Percentiles rank a stretch among this genome's conserved stretches.
phyloP scores from a whole-genome alignment of 2,797 vertebrate genomes.

The Novumbra hubbsi region DNA sequence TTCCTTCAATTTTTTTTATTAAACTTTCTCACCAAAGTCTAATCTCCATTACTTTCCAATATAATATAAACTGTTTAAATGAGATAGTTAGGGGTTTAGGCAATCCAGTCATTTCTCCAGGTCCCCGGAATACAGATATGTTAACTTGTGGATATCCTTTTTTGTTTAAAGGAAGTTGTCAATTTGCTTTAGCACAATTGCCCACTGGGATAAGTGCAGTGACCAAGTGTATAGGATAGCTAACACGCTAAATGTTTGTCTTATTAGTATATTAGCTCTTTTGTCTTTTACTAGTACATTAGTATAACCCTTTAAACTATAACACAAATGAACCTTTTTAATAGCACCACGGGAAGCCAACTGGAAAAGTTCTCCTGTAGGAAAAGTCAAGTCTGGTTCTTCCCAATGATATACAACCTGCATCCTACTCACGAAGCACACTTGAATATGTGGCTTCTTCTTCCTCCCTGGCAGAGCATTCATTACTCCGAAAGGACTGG shows the following conservation, averaged over 20 bases:
- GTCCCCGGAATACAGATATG: no score
- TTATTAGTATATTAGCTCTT: no score
- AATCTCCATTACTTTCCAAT: not conserved
- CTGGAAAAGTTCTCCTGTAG: not conserved
- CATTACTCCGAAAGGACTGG: slow-evolving; percentile 30
- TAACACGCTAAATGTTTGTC: no score
- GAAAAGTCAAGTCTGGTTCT: not conserved
- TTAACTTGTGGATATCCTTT: no score
- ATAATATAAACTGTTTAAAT: not conserved
- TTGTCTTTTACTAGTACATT: no score
- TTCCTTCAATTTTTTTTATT: slow-evolving; percentile 2
- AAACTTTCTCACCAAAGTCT: not conserved
- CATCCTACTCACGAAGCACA: not conserved
- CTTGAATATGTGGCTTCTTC: slow-evolving; percentile 17
- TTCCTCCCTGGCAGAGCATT: slow-evolving; percentile 1
- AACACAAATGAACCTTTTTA: not conserved
- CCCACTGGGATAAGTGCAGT: no score
- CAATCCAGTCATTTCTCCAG: no score
- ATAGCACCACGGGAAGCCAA: not conserved
- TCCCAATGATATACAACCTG: not conserved
- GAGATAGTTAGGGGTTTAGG: no score
- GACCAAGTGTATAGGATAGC: no score
- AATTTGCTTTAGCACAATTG: no score
- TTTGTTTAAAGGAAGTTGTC: no score
- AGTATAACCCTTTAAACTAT: not conserved